phyloP scores from a whole-genome alignment of 2,113 vertebrate genomes.

The Psephotus haematonotus region DNA sequence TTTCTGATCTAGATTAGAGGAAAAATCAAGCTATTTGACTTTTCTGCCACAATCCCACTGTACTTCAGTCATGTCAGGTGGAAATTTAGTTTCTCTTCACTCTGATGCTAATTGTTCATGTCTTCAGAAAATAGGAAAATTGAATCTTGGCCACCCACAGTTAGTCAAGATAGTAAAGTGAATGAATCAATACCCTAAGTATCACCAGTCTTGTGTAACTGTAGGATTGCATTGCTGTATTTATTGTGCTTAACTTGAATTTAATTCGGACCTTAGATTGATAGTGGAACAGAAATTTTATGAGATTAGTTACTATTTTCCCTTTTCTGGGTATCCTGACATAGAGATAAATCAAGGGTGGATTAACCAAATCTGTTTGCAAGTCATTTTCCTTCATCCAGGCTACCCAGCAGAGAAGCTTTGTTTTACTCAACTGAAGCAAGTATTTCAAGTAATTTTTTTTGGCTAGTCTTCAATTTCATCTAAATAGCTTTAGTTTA shows the following conservation, averaged over 20 bases:
- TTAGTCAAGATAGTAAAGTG: background rate
- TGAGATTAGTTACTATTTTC: background rate
- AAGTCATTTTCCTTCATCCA: slow-evolving; percentile 8
- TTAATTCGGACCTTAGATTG: background rate
- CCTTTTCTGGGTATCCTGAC: background rate
- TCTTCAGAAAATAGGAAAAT: background rate
- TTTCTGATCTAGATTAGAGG: background rate
- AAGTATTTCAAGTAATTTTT: background rate
- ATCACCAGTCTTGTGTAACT: background rate
- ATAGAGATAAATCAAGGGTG: background rate
- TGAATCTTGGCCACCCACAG: background rate
- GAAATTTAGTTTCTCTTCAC: background rate
- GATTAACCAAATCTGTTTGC: slow-evolving; percentile 8
- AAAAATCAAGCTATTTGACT: background rate
- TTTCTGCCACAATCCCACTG: background rate
- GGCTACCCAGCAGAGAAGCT: background rate
- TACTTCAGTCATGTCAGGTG: background rate
- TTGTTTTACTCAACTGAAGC: slow-evolving; percentile 2
- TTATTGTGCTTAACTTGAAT: background rate
- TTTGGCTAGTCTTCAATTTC: background rate
- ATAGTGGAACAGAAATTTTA: background rate
- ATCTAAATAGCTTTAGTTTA: background rate
- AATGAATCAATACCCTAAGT: background rate
- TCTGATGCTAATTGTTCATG: background rate
- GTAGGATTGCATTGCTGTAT: background rate